phyloP scores from a whole-genome alignment of 2,797 vertebrate genomes.

The Chelon auratus region DNA sequence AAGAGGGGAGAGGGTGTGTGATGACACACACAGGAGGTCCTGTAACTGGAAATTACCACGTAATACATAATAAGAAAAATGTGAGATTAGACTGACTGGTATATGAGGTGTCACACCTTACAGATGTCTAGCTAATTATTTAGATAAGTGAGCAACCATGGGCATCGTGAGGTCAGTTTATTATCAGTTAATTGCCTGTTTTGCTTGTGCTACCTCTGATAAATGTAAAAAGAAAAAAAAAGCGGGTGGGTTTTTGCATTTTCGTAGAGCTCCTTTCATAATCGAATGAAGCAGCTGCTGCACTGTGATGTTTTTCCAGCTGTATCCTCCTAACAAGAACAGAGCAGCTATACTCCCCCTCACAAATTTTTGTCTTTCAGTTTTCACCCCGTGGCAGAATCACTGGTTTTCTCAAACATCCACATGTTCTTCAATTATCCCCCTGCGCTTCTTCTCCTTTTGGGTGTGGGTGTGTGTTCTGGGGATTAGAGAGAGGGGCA shows the following conservation, averaged over 20 bases:
- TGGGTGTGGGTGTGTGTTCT: slow-evolving; percentile 71
- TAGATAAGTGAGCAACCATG: slow-evolving; percentile 2
- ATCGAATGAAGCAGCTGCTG: slow-evolving; percentile 50
- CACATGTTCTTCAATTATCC: slow-evolving; percentile 64
- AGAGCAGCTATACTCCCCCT: slow-evolving; percentile 56
- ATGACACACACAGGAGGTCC: too few relatives aligned
- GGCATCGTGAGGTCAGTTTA: slow-evolving; percentile 7
- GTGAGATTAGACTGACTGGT: background rate
- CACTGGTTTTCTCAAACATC: slow-evolving; percentile 59
- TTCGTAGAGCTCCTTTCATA: slow-evolving; percentile 30
- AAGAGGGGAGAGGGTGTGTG: background rate
- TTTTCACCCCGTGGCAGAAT: slow-evolving; percentile 70
- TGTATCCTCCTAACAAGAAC: slow-evolving; percentile 59
- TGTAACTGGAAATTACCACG: too few relatives aligned
- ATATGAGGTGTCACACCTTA: background rate
- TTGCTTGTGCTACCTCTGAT: slow-evolving; percentile 15
- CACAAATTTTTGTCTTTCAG: slow-evolving; percentile 68
- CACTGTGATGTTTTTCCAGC: slow-evolving; percentile 52
- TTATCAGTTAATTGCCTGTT: slow-evolving; percentile 1
- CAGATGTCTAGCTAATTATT: background rate
- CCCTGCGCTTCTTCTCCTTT: slow-evolving; percentile 46
- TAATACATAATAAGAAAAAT: background rate
- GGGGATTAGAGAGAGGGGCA: slow-evolving; percentile 72
- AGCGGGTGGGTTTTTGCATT: slow-evolving; percentile 23
- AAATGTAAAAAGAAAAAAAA: slow-evolving; percentile 19